phyloP scores from a whole-genome alignment of 2,888 invertebrate species.

The Melinaea menophilus region DNA sequence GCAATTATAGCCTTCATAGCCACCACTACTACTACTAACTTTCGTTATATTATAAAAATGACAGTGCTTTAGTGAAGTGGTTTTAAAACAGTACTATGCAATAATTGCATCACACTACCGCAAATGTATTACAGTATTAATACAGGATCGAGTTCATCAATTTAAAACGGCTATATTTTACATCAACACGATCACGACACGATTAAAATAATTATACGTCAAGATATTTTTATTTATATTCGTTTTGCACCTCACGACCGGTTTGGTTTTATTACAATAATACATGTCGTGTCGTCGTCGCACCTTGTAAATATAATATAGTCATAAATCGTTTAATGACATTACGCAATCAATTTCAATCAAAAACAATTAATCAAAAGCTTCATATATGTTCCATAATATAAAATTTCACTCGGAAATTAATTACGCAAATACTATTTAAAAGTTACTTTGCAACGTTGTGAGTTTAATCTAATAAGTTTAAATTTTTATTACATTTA shows the following conservation, averaged over 20 bases:
- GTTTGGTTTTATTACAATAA: neutral
- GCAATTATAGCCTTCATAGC: too few relatives aligned
- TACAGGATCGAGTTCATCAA: slow-evolving; percentile 18
- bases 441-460: neutral
- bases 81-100: neutral
- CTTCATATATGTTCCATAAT: slow-evolving; percentile 21
- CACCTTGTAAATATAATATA: slow-evolving; percentile 2
- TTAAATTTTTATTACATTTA: too few relatives aligned
- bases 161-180: slow-evolving; percentile 21
- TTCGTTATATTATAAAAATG: too few relatives aligned
- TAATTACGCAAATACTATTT: slow-evolving; percentile 2
- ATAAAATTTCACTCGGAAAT: slow-evolving; percentile 12
- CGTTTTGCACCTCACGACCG: too few relatives aligned
- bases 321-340: slow-evolving; percentile 18
- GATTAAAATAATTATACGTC: too few relatives aligned
- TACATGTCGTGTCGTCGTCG: neutral
- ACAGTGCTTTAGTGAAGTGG: too few relatives aligned
- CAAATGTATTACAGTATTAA: slow-evolving; percentile 22
- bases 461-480: too few relatives aligned
- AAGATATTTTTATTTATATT: too few relatives aligned
- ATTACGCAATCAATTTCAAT: slow-evolving; percentile 15
- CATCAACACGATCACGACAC: too few relatives aligned
- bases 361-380: slow-evolving; percentile 6
- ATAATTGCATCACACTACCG: slow-evolving; percentile 15
- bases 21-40: too few relatives aligned